Conservation (phyloP, 35 echinoderm and acorn worm species). For the Patiria miniata region DNA sequence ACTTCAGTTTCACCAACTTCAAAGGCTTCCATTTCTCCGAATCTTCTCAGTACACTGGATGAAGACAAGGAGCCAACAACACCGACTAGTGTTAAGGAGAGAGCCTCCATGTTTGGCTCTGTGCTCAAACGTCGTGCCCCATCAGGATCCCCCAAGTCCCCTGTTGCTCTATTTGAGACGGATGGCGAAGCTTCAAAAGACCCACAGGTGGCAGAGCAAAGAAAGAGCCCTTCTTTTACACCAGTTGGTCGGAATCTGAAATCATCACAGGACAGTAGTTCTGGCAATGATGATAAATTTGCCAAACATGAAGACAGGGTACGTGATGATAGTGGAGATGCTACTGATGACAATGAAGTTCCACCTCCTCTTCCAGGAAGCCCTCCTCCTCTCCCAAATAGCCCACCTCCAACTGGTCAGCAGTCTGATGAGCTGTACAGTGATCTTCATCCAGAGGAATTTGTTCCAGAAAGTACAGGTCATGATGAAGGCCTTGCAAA, state of each 20-base stretch:
- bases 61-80: background rate
- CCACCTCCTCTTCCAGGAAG: constrained; percentile 5
- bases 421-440: background rate
- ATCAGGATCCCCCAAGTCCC: constrained; percentile 28
- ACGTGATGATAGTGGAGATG: background rate
- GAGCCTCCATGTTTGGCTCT: constrained; percentile 33
- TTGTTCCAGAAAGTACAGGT: no score
- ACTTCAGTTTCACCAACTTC: background rate
- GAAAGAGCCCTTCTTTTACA: background rate
- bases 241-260: background rate
- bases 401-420: background rate
- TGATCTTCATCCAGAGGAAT: no score
- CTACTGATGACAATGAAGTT: background rate
- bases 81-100: constrained; percentile 27
- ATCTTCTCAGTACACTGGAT: background rate
- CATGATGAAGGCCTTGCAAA: background rate
- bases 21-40: background rate
- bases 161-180: background rate
- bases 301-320: background rate
- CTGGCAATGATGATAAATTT: background rate
- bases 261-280: constrained; percentile 21
- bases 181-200: background rate
- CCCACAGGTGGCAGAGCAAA: background rate
- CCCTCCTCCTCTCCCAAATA: background rate
- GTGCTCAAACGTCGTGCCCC: constrained; percentile 5